Evolutionary conservation across 2,113 vertebrate genomes (phyloP).

Genomic region (Otocyon megalotis): DNA sequence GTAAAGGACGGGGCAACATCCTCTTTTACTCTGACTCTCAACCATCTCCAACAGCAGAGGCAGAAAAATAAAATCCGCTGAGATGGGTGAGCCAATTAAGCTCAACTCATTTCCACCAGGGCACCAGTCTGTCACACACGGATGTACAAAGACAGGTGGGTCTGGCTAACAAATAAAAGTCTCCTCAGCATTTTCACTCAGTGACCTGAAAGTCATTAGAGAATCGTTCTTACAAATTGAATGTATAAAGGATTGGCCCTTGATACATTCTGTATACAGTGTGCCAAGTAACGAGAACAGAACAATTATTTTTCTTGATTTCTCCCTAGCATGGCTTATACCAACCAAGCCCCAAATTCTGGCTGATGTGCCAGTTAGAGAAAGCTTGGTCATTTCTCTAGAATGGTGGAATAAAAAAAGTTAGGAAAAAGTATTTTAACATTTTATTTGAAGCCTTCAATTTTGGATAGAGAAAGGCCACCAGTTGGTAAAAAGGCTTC

Average conservation of each 20-base stretch:
- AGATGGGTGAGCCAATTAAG: background rate
- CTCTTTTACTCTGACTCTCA: background rate
- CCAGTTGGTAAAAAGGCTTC: background rate
- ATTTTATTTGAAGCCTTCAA: background rate
- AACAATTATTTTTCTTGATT: background rate
- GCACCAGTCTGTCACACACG: background rate
- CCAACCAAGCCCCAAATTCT: background rate
- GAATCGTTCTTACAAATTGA: background rate
- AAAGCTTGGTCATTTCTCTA: constrained; percentile 22
- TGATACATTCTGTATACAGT: background rate
- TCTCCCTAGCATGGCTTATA: background rate
- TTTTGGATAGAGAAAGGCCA: constrained; percentile 1
- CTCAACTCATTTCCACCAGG: background rate
- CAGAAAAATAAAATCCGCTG: background rate
- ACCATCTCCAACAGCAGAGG: background rate
- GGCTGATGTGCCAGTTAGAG: background rate
- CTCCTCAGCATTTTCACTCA: background rate
- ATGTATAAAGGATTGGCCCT: background rate
- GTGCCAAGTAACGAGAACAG: background rate
- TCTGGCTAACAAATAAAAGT: background rate
- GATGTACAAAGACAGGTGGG: background rate
- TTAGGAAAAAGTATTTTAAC: background rate
- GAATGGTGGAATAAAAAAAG: background rate
- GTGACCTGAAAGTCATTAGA: constrained; percentile 11
- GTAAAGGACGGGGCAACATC: background rate